These are phyloP conservation scores for Tethya wilhelma DNA, from an alignment of 37 sponge, comb jelly and placozoan species.

Conservation along the genomic window DNA sequence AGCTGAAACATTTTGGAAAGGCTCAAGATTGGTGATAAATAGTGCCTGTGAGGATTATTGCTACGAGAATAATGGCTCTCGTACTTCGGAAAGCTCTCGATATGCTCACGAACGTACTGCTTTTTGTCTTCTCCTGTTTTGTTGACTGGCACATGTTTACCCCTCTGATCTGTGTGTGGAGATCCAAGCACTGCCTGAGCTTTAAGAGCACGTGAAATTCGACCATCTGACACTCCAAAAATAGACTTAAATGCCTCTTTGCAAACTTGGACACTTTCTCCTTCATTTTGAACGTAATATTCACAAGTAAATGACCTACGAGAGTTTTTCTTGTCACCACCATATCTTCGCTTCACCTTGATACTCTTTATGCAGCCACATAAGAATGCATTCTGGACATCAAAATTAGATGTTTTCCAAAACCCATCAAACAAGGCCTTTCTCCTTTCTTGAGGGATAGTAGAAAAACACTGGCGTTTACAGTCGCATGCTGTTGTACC, in stretches of 20 bases:
- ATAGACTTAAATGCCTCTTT: constrained; percentile 16
- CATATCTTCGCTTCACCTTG: background rate
- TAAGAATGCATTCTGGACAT: constrained; percentile 27
- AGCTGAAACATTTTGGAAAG: constrained; percentile 38
- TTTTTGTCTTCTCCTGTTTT: constrained; percentile 3
- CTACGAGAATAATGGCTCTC: constrained; percentile 47
- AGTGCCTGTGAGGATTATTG: constrained; percentile 23
- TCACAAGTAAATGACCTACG: constrained; percentile 8
- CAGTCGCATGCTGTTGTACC: constrained; percentile 6
- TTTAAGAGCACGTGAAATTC: constrained; percentile 11
- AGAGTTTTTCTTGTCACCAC: background rate
- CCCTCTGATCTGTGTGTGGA: constrained; percentile 35
- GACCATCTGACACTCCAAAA: constrained; percentile 1
- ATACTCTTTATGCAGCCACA: constrained; percentile 30
- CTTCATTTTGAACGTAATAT: constrained; percentile 13
- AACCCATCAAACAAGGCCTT: constrained; percentile 26
- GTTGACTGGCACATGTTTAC: constrained; percentile 3
- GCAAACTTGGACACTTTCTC: constrained; percentile 7
- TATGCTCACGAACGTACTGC: constrained; percentile 15
- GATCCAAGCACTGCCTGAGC: constrained; percentile 19
- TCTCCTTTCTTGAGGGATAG: background rate
- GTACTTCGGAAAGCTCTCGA: constrained; percentile 23
- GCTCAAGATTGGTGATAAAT: constrained; percentile 5
- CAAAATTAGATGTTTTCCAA: constrained; percentile 14
- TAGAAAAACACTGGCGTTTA: constrained; percentile 1